A percentile compares a stretch with the other conserved stretches of the same genome.
Evolutionary conservation across 2,113 vertebrate genomes (phyloP).

Genomic region (Cyanoramphus novaezelandiae): DNA sequence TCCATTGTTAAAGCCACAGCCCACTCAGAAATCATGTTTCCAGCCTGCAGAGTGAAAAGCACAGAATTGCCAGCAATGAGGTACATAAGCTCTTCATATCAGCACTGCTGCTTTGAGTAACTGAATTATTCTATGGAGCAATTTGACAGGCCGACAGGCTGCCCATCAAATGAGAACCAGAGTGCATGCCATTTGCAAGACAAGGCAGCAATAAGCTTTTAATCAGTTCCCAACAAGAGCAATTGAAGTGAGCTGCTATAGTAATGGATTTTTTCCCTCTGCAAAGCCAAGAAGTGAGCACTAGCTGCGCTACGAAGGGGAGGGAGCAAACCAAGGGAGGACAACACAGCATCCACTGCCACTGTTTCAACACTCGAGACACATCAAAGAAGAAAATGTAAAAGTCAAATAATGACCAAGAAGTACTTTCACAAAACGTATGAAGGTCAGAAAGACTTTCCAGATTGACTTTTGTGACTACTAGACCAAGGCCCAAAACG

Average conservation of each 20-base stretch:
- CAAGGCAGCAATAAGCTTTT: not conserved
- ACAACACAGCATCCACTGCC: not conserved
- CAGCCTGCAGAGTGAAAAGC: not conserved
- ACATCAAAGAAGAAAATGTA: not conserved
- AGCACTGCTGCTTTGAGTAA: not conserved
- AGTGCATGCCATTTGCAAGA: not conserved
- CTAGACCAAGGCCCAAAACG: not conserved
- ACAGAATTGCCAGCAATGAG: not conserved
- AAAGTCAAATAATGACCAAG: not conserved
- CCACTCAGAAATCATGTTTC: slow-evolving; percentile 3
- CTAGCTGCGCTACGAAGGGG: not conserved
- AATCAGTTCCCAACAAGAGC: slow-evolving; percentile 24
- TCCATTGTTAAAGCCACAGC: slow-evolving; percentile 48
- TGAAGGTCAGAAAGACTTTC: not conserved
- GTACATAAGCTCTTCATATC: not conserved
- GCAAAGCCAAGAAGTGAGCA: not conserved
- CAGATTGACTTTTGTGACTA: not conserved
- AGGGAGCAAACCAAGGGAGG: not conserved
- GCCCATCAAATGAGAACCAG: slow-evolving; percentile 26
- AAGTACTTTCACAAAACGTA: not conserved
- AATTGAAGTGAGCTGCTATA: not conserved
- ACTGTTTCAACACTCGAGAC: not conserved
- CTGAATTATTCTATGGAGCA: not conserved
- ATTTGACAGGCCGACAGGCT: slow-evolving; percentile 3
- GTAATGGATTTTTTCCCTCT: not conserved